These are phyloP conservation scores for Megalonaias nervosa DNA, from an alignment of 1,140 invertebrate genomes.

Conservation along the genomic window DNA sequence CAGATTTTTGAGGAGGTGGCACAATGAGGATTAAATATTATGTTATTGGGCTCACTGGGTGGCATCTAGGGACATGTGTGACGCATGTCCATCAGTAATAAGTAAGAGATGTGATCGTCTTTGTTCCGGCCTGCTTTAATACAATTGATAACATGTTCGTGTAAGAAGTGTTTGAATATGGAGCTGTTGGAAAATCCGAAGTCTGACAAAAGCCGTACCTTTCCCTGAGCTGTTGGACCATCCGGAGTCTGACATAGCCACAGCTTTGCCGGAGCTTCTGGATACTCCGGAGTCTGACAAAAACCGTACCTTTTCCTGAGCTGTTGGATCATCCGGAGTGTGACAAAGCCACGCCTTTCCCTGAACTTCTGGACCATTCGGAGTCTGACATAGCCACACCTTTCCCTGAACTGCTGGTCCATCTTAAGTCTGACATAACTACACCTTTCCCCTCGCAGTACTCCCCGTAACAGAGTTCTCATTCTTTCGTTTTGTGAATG, in stretches of 20 bases:
- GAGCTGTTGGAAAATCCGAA: too few species aligned
- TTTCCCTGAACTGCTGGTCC: too few species aligned
- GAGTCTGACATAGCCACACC: too few species aligned
- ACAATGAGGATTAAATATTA: background rate
- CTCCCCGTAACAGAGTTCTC: conserved; percentile 3
- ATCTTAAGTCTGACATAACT: too few species aligned
- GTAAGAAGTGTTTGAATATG: conserved; percentile 4
- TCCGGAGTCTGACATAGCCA: conserved; percentile 7
- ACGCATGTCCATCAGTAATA: conserved; percentile 3
- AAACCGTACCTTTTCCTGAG: too few species aligned
- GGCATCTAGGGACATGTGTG: background rate
- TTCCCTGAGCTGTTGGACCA: conserved; percentile 4
- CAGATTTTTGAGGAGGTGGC: background rate
- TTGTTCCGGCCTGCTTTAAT: conserved; percentile 11
- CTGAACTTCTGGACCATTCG: too few species aligned
- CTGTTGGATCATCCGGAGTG: too few species aligned
- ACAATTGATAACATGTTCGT: conserved; percentile 11
- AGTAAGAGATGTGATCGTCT: background rate
- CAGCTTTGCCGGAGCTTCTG: too few species aligned
- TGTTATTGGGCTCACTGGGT: too few species aligned
- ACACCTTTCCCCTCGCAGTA: background rate
- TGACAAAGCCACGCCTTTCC: too few species aligned
- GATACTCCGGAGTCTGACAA: too few species aligned
- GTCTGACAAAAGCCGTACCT: too few species aligned
- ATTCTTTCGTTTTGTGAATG: conserved; percentile 12